Evolutionary conservation across 2,797 vertebrate species (phyloP).

Genomic region (Pogonophryne albipinna): DNA sequence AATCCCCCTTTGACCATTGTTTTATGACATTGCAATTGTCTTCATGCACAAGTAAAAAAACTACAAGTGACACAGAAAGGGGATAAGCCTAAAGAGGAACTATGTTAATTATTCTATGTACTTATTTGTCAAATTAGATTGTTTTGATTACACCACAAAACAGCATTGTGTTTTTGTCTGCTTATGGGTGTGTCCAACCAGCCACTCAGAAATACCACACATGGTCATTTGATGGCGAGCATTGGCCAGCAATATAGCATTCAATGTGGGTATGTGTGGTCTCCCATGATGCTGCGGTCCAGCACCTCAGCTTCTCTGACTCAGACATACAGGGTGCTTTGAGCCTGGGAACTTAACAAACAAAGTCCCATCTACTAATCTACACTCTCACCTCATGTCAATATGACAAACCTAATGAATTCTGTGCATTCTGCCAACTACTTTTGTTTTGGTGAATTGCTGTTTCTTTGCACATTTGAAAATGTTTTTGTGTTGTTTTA

Average conservation of each 20-base stretch:
- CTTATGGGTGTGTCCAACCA: slow-evolving; percentile 33
- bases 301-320: slow-evolving; percentile 75
- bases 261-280: slow-evolving; percentile 75
- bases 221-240: slow-evolving; percentile 77
- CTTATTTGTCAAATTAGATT: background rate
- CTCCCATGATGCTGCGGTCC: slow-evolving; percentile 71
- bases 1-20: slow-evolving; percentile 60
- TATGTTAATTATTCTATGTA: background rate
- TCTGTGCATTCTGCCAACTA: slow-evolving; percentile 47
- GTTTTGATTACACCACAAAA: too few species aligned
- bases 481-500: slow-evolving; percentile 72
- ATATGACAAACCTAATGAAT: slow-evolving; percentile 55
- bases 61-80: slow-evolving; percentile 42
- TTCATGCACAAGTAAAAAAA: slow-evolving; percentile 40
- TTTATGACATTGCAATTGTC: slow-evolving; percentile 63
- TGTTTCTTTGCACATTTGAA: slow-evolving; percentile 52
- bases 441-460: slow-evolving; percentile 56
- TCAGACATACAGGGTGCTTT: slow-evolving; percentile 61
- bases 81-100: slow-evolving; percentile 24
- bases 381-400: slow-evolving; percentile 56
- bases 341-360: slow-evolving; percentile 72
- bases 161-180: background rate
- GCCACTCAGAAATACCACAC: slow-evolving; percentile 68
- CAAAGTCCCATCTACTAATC: slow-evolving; percentile 63
- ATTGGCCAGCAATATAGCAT: slow-evolving; percentile 66